phyloP scores from a whole-genome alignment of 1,140 invertebrate species.

The Batillaria attramentaria region DNA sequence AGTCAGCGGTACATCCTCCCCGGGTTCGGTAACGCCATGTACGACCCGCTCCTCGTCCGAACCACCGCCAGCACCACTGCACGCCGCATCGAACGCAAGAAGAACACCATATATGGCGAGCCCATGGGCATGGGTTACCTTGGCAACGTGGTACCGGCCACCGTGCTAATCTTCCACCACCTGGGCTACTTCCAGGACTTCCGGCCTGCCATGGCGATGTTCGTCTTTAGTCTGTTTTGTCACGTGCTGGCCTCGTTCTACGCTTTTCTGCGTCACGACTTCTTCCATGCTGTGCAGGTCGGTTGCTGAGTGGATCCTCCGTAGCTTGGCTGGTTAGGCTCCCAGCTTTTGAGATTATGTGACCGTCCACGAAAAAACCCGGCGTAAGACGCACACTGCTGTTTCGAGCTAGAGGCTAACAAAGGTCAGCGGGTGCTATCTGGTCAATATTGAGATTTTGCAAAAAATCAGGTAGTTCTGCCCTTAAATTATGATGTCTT shows the following conservation, averaged over 20 bases:
- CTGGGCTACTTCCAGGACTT: conserved; percentile 57
- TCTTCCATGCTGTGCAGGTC: conserved; percentile 51
- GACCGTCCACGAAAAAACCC: too few relatives aligned
- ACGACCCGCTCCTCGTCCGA: conserved; percentile 53
- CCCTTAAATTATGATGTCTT: too few relatives aligned
- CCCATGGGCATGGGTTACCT: conserved; percentile 63
- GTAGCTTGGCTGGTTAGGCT: too few relatives aligned
- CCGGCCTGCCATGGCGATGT: conserved; percentile 49
- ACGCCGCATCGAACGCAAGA: conserved; percentile 54
- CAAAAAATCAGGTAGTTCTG: too few relatives aligned
- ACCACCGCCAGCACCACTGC: conserved; percentile 38
- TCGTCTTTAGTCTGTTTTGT: conserved; percentile 48
- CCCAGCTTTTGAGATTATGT: too few relatives aligned
- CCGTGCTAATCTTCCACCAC: conserved; percentile 53
- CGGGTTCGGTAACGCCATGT: conserved; percentile 60
- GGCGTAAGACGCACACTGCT: too few relatives aligned
- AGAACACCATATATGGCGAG: conserved; percentile 60
- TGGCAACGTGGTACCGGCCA: conserved; percentile 55
- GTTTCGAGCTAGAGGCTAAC: too few relatives aligned
- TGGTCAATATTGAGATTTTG: too few relatives aligned
- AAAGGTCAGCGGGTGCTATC: too few relatives aligned
- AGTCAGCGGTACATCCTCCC: conserved; percentile 62
- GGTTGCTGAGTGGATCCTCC: too few relatives aligned
- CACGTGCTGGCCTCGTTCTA: conserved; percentile 57
- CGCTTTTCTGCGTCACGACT: conserved; percentile 57